These are phyloP conservation scores for Rhynchomys soricoides DNA, from an alignment of 2,113 vertebrate species.

Conservation along the genomic window DNA sequence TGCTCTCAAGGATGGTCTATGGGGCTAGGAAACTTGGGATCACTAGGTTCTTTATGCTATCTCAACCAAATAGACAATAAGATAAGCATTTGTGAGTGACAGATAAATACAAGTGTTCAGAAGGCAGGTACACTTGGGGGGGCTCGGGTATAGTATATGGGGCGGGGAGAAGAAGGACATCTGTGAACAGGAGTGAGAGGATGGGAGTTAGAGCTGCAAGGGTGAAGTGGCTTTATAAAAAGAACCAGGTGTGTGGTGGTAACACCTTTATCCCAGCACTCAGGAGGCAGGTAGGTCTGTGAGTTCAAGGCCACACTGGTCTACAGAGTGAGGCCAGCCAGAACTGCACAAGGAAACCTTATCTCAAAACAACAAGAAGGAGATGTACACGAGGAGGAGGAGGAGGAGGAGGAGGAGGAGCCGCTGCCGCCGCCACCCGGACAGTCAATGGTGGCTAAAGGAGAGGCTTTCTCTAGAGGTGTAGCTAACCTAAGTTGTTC, in stretches of 20 bases:
- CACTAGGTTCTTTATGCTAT: not conserved
- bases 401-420: too few species aligned
- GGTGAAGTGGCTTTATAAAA: not conserved
- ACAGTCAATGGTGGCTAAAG: not conserved
- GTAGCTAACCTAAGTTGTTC: not conserved
- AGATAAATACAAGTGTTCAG: conserved; percentile 11
- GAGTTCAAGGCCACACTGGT: not conserved
- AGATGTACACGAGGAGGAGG: not conserved
- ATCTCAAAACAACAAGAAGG: not conserved
- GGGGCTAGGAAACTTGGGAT: not conserved
- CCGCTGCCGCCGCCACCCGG: too few species aligned
- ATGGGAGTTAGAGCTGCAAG: not conserved
- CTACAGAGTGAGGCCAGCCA: not conserved
- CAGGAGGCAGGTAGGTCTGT: not conserved
- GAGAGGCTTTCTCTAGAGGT: not conserved
- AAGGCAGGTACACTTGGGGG: not conserved
- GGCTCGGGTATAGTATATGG: not conserved
- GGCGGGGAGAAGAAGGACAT: not conserved
- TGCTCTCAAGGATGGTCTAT: not conserved
- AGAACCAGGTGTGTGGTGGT: not conserved
- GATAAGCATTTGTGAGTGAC: not conserved
- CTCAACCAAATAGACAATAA: not conserved
- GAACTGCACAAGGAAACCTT: too few species aligned
- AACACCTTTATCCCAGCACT: not conserved
- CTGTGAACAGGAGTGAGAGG: not conserved